Percentiles rank a stretch among this genome's conserved stretches.
Conservation (phyloP, 1,140 invertebrate genomes). For the Rhizoglyphus robini region DNA sequence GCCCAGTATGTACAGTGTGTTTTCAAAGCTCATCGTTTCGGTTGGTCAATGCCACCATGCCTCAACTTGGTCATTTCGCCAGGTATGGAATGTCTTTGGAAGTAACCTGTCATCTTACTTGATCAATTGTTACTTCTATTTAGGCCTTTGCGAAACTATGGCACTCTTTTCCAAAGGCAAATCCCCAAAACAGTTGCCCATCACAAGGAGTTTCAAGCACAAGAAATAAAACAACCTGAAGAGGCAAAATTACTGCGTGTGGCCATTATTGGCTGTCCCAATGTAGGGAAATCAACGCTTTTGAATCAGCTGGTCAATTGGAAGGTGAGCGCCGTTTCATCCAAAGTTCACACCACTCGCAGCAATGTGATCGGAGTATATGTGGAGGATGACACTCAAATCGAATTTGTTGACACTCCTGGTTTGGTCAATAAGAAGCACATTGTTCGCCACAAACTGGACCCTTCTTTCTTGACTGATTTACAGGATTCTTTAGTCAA, state of each 20-base stretch:
- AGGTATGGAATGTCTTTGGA: no score
- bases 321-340: slow-evolving; percentile 69
- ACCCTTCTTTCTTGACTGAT: slow-evolving; percentile 48
- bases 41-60: no score
- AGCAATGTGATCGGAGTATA: slow-evolving; percentile 53
- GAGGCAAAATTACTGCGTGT: slow-evolving; percentile 50
- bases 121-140: background rate
- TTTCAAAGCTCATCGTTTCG: background rate
- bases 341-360: slow-evolving; percentile 77
- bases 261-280: slow-evolving; percentile 74
- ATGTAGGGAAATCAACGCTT: slow-evolving; percentile 85
- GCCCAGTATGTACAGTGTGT: background rate
- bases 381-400: slow-evolving; percentile 56
- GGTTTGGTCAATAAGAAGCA: slow-evolving; percentile 21
- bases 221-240: slow-evolving; percentile 14
- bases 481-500: slow-evolving; percentile 48
- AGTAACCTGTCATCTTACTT: no score
- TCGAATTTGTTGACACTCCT: slow-evolving; percentile 41
- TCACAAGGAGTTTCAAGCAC: background rate
- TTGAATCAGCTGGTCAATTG: slow-evolving; percentile 62
- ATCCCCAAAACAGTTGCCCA: slow-evolving; percentile 16
- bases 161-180: background rate
- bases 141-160: background rate
- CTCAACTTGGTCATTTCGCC: no score
- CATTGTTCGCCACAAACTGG: slow-evolving; percentile 31